Conservation (phyloP, 1,140 invertebrate species). For the Heliconius melpomene region DNA sequence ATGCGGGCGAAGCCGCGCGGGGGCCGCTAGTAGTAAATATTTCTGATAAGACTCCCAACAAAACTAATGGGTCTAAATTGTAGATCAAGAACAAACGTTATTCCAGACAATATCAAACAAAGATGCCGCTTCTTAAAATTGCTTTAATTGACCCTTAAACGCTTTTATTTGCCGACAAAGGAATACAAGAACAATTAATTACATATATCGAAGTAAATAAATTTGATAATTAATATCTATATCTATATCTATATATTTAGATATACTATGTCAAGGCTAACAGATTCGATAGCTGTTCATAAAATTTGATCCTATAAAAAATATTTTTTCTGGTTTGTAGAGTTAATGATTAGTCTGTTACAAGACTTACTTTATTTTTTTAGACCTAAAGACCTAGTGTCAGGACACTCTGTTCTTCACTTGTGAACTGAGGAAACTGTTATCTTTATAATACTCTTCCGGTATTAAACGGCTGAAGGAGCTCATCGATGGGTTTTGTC, state of each 20-base stretch:
- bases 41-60: neutral
- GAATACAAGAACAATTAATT: neutral
- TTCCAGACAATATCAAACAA: neutral
- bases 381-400: too few relatives aligned
- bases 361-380: too few relatives aligned
- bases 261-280: neutral
- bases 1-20: too few relatives aligned
- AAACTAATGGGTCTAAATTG: conserved; percentile 1
- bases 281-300: neutral
- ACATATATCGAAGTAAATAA: neutral
- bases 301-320: neutral
- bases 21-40: too few relatives aligned
- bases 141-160: neutral
- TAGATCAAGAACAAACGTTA: neutral
- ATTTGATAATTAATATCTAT: too few relatives aligned
- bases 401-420: too few relatives aligned
- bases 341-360: too few relatives aligned
- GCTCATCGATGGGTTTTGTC: too few relatives aligned
- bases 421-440: too few relatives aligned
- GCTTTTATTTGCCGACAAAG: neutral
- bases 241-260: neutral
- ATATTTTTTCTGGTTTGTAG: too few relatives aligned
- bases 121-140: neutral
- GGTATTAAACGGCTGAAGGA: too few relatives aligned
- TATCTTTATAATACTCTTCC: too few relatives aligned